These are phyloP conservation scores for Zaprionus tsacasi DNA, from an alignment of 1,140 invertebrate genomes.

Conservation along the genomic window DNA sequence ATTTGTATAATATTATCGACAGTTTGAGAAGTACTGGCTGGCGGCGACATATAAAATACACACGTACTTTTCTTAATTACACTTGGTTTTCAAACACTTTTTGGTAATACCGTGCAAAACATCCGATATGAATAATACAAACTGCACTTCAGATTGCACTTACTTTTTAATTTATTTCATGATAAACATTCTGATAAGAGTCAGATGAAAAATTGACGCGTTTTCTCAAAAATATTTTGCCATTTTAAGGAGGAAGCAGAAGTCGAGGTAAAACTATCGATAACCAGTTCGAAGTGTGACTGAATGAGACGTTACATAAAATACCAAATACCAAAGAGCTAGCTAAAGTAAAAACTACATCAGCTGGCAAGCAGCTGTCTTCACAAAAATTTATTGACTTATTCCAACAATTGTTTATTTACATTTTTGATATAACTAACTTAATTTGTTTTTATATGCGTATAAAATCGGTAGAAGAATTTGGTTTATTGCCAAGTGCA, in stretches of 20 bases:
- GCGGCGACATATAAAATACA: slow-evolving; percentile 30
- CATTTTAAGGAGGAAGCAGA: slow-evolving; percentile 14
- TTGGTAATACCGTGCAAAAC: not conserved
- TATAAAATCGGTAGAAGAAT: no score
- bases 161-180: slow-evolving; percentile 33
- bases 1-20: slow-evolving; percentile 1
- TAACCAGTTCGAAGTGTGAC: slow-evolving; percentile 11
- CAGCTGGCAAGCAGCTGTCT: slow-evolving; percentile 19
- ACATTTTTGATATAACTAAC: no score
- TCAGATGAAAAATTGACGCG: slow-evolving; percentile 13
- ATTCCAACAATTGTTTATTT: no score
- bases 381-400: no score
- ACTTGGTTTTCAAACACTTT: not conserved
- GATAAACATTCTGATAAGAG: slow-evolving; percentile 27
- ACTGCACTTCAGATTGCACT: not conserved
- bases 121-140: not conserved
- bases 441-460: no score
- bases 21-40: slow-evolving; percentile 16
- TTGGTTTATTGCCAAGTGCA: no score
- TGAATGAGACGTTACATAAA: not conserved
- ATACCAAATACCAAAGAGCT: not conserved
- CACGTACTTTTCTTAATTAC: slow-evolving; percentile 11
- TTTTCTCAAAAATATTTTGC: slow-evolving; percentile 23
- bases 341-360: not conserved
- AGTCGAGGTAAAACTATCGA: slow-evolving; percentile 25